Evolutionary conservation across 2,113 vertebrate genomes (phyloP).

Genomic region (Arothron firmamentum): DNA sequence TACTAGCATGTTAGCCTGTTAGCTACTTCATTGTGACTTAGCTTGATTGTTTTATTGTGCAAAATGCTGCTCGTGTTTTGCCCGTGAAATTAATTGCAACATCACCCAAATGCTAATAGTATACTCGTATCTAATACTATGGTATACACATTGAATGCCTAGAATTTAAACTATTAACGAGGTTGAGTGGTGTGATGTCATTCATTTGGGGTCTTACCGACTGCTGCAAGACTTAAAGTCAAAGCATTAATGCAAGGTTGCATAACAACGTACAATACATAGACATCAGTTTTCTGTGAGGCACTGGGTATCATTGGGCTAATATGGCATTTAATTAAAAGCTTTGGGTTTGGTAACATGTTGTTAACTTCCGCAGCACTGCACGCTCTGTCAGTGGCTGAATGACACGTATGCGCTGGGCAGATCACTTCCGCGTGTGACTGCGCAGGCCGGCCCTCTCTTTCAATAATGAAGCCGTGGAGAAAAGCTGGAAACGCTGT

Average conservation of each 20-base stretch:
- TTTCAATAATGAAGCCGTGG: background rate
- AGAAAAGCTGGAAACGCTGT: too few relatives aligned
- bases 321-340: background rate
- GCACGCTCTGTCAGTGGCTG: constrained; percentile 52
- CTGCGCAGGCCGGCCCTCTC: constrained; percentile 26
- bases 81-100: too few relatives aligned
- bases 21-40: background rate
- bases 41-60: background rate
- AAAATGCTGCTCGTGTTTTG: background rate
- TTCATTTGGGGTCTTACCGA: background rate
- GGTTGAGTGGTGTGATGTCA: background rate
- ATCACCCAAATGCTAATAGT: background rate
- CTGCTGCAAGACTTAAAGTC: constrained; percentile 14
- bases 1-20: constrained; percentile 43
- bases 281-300: too few relatives aligned
- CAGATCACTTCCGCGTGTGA: constrained; percentile 64
- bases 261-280: too few relatives aligned
- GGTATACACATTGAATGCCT: background rate
- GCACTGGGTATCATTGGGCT: background rate
- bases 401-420: constrained; percentile 83
- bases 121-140: background rate
- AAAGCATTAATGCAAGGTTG: background rate
- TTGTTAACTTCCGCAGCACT: constrained; percentile 54
- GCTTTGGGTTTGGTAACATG: background rate
- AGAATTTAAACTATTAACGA: background rate